These are phyloP conservation scores for Ctenodactylus gundi DNA, from an alignment of 2,113 vertebrate genomes.

Conservation along the genomic window DNA sequence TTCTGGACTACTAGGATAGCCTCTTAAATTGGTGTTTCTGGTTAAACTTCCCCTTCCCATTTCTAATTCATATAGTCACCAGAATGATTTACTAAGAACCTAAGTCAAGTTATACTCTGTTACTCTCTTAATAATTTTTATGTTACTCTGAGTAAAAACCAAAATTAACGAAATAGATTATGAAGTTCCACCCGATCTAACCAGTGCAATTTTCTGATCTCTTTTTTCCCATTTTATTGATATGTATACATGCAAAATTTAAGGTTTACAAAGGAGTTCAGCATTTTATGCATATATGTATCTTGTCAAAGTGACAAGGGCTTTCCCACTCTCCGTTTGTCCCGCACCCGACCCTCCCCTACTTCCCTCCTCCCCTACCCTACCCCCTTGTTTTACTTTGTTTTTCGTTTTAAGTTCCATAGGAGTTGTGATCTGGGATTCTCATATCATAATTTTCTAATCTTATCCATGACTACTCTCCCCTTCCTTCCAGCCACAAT, in stretches of 20 bases:
- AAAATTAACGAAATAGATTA: background rate
- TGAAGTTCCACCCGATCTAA: background rate
- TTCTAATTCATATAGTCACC: background rate
- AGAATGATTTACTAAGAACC: background rate
- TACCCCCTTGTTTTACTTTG: too few relatives aligned
- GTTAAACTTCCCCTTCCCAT: background rate
- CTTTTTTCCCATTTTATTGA: too few relatives aligned
- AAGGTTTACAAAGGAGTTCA: too few relatives aligned
- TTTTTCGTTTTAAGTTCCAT: too few relatives aligned
- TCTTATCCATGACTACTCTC: background rate
- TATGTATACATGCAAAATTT: too few relatives aligned
- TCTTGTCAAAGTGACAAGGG: too few relatives aligned
- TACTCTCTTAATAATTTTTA: slow-evolving; percentile 17
- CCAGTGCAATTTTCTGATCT: too few relatives aligned
- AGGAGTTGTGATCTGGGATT: too few relatives aligned
- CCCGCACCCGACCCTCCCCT: too few relatives aligned
- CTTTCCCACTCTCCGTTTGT: too few relatives aligned
- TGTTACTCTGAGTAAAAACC: background rate
- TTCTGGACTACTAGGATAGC: background rate
- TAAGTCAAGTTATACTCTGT: background rate
- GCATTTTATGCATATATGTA: too few relatives aligned
- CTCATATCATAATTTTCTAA: background rate
- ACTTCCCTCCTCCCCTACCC: too few relatives aligned
- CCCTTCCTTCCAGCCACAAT: background rate
- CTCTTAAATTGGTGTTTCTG: background rate